Conservation (phyloP, 2,797 vertebrate species). For the Neosilurus mollespiculum region DNA sequence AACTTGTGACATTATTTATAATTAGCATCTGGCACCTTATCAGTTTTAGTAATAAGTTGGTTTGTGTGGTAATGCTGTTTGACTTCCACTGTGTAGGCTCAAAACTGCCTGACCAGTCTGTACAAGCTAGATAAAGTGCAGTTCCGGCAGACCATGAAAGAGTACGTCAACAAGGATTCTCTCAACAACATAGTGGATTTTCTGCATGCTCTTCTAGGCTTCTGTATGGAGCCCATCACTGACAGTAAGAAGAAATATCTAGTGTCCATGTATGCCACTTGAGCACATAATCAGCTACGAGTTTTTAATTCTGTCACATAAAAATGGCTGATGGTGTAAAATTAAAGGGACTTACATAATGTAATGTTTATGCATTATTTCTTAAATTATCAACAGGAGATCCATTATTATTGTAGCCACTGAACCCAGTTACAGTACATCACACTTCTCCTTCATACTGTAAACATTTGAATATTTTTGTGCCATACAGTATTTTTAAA, state of each 20-base stretch:
- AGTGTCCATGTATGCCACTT: slow-evolving; percentile 12
- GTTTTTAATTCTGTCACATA: neutral
- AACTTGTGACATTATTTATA: neutral
- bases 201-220: slow-evolving; percentile 96
- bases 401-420: neutral
- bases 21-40: neutral
- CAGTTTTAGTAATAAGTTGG: neutral
- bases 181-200: slow-evolving; percentile 99
- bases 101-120: slow-evolving; percentile 93
- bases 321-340: neutral
- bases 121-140: slow-evolving; percentile 98
- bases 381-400: neutral
- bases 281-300: neutral
- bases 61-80: slow-evolving; percentile 12
- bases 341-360: neutral
- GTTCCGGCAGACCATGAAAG: slow-evolving; percentile 97
- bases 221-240: slow-evolving; percentile 98
- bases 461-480: slow-evolving; percentile 31
- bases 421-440: neutral
- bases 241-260: slow-evolving; percentile 85
- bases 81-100: slow-evolving; percentile 77
- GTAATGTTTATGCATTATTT: neutral
- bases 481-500: slow-evolving; percentile 31
- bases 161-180: slow-evolving; percentile 98
- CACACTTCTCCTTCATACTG: neutral